Conservation (phyloP, 2,888 invertebrate species). For the Campoplex nolae region DNA sequence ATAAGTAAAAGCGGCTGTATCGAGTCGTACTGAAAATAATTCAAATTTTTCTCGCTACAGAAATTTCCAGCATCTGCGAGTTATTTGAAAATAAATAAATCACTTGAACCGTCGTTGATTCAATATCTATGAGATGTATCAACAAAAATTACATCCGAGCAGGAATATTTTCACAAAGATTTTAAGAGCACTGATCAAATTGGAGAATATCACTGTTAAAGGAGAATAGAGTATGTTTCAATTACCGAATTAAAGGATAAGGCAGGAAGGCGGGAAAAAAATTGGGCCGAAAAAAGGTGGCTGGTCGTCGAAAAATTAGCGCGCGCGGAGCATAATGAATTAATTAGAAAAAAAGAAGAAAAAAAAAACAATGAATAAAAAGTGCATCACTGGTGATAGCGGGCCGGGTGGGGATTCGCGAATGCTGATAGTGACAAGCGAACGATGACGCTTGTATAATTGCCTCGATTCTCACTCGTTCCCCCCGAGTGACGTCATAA, state of each 20-base stretch:
- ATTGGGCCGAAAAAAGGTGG: neutral
- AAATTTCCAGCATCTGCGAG: too few species aligned
- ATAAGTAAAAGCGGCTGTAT: too few species aligned
- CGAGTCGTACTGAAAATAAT: neutral
- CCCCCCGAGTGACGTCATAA: conserved; percentile 79
- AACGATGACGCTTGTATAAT: conserved; percentile 82
- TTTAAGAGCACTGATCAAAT: neutral
- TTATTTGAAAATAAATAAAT: neutral
- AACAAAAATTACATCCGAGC: neutral
- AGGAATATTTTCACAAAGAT: neutral
- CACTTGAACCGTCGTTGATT: neutral
- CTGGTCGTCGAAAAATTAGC: neutral
- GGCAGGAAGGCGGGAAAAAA: conserved; percentile 3
- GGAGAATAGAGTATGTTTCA: neutral
- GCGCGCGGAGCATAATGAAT: neutral
- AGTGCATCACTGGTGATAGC: neutral
- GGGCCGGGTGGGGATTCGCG: conserved; percentile 21
- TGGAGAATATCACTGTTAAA: neutral
- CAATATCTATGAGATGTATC: neutral
- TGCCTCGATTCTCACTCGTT: conserved; percentile 62
- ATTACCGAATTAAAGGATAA: neutral
- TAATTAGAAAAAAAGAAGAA: neutral
- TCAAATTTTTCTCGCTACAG: neutral
- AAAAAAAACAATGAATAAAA: neutral
- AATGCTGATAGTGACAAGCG: conserved; percentile 69